phyloP scores from a whole-genome alignment of 2,888 invertebrate genomes.

The Serripes groenlandicus region DNA sequence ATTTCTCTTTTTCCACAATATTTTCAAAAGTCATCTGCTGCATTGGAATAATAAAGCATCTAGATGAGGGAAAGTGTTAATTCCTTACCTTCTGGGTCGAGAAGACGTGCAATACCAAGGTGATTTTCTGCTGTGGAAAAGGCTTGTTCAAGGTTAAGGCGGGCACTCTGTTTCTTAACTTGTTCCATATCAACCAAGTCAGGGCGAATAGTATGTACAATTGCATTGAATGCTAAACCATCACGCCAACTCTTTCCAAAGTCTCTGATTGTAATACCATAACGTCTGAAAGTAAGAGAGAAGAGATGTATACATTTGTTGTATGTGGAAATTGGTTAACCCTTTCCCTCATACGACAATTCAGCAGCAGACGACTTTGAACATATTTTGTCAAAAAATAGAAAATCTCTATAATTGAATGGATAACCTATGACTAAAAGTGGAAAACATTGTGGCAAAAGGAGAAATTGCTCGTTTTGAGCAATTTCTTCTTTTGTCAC shows the following conservation, averaged over 20 bases:
- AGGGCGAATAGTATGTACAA: slow-evolving; percentile 97
- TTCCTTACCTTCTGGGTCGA: slow-evolving; percentile 93
- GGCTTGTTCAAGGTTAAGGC: slow-evolving; percentile 95
- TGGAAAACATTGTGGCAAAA: too few species aligned
- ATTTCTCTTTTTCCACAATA: background rate
- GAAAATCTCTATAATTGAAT: too few species aligned
- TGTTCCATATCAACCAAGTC: slow-evolving; percentile 95
- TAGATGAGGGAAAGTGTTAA: background rate
- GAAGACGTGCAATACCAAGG: slow-evolving; percentile 95
- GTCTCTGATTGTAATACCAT: slow-evolving; percentile 95
- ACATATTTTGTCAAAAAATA: too few species aligned
- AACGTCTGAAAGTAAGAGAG: slow-evolving; percentile 91
- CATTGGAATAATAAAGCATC: background rate
- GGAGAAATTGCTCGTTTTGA: too few species aligned
- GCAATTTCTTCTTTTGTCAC: too few species aligned
- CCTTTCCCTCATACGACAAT: too few species aligned
- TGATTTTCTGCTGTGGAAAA: slow-evolving; percentile 97
- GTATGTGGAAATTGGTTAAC: too few species aligned
- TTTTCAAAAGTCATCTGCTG: background rate
- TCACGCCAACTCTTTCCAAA: slow-evolving; percentile 98
- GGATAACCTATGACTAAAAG: too few species aligned
- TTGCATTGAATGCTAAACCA: slow-evolving; percentile 97
- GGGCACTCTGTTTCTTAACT: slow-evolving; percentile 92
- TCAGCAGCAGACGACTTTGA: too few species aligned
- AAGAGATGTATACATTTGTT: too few species aligned